Conservation (phyloP, 2,888 invertebrate species). For the Pardosa pseudoannulata region DNA sequence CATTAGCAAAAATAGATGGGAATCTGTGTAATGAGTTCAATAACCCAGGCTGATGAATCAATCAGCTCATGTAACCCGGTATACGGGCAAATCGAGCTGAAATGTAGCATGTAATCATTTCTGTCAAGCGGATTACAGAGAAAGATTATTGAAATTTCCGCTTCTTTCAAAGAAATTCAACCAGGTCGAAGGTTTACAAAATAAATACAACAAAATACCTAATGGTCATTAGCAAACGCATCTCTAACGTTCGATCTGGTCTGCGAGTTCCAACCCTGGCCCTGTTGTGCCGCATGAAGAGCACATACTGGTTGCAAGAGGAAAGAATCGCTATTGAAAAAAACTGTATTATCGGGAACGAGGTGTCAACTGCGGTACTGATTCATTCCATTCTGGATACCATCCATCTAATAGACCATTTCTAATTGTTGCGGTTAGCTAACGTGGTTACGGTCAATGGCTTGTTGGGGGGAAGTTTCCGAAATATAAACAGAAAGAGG, state of each 20-base stretch:
- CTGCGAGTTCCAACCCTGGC: not conserved
- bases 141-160: too few species aligned
- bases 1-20: too few species aligned
- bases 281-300: not conserved
- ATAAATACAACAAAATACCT: too few species aligned
- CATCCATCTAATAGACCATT: not conserved
- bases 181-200: too few species aligned
- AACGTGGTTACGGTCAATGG: conserved; percentile 4
- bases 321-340: not conserved
- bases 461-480: not conserved
- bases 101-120: too few species aligned
- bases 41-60: too few species aligned
- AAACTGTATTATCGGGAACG: not conserved
- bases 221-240: not conserved
- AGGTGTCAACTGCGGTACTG: not conserved
- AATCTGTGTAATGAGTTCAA: too few species aligned
- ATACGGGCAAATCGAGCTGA: too few species aligned
- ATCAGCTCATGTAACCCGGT: too few species aligned
- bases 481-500: too few species aligned
- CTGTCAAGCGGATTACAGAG: too few species aligned
- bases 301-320: not conserved
- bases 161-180: too few species aligned
- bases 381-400: not conserved
- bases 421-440: not conserved
- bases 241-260: not conserved